Evolutionary conservation across 2,113 vertebrate genomes (phyloP), one percentile per base, ranked within the genome.

Genomic region (Hyaena hyaena): DNA sequence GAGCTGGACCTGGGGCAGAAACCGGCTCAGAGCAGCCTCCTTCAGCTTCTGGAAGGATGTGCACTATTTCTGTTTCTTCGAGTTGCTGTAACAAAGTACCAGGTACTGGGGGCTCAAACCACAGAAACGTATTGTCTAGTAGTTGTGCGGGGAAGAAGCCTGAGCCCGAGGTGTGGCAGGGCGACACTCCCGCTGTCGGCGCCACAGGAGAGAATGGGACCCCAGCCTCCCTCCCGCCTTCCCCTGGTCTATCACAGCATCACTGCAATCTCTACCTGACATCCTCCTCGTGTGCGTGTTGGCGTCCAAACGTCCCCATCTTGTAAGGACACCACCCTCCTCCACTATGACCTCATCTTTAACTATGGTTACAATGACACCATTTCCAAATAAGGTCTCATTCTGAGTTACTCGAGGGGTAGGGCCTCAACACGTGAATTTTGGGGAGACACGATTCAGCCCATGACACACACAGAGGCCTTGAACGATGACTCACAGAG

Each of bases 141-240:
- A 1, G 10, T 17, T 55, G 80, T 24, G 28, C 81, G 39, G 28
- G 53, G 24, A 5, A 10, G 43, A n/a, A 17, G 58, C 55, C 53
- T 4, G 10, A 8, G 10, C 1, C 16, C 63, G 4, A 2, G 48
- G 35, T 4, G n/a, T 28, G 26, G 4, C 6, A 0, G 12, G 35
- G 33, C n/a, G 24, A 1, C 5, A 2, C 28, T 26, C 14, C 53
- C 39, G 50, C n/a, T 17, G 26, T 26, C 58, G n/a, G 58, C 10
- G 10, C 53, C 21, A 26, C 4, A 26, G 14, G n/a, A 61, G 33
- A 26, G 39, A 17, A 2, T 43, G 28, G 2, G 19, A 19, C 15
- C 63, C 21, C 1, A 33, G 55, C 8, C 28, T 26, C 16, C 63
- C 21, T 12, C n/a, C 43, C 0, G 1, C 3, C 55, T n/a, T 50